A percentile compares a stretch with the other conserved stretches of the same genome.
These are phyloP conservation scores for Phaethon lepturus DNA, from an alignment of 2,113 vertebrate species.

Conservation along the genomic window DNA sequence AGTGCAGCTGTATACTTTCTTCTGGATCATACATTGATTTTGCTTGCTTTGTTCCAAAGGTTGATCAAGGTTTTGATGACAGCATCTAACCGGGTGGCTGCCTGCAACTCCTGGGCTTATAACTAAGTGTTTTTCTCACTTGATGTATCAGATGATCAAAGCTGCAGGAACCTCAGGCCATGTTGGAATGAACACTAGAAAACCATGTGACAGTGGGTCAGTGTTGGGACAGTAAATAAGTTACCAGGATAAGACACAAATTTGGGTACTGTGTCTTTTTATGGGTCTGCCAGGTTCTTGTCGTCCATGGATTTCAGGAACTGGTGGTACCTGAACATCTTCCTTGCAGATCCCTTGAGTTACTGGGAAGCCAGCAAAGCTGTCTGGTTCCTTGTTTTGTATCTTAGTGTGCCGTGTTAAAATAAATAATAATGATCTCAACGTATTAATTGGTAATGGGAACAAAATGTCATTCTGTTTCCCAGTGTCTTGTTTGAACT, in stretches of 20 bases:
- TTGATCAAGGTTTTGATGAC: background rate
- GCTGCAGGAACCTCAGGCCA: background rate
- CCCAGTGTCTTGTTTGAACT: background rate
- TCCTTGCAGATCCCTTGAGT: rapidly evolving
- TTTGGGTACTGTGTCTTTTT: background rate
- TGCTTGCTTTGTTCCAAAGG: background rate
- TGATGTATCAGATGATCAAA: background rate
- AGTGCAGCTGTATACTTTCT: background rate
- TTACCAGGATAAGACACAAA: background rate
- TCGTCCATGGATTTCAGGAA: background rate
- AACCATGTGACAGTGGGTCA: background rate
- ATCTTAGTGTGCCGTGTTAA: background rate
- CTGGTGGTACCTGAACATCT: background rate
- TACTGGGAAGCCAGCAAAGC: background rate
- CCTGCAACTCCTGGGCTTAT: background rate
- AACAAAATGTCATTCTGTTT: background rate
- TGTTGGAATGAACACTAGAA: background rate
- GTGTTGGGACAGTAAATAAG: background rate
- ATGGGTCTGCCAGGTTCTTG: background rate
- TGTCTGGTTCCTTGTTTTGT: background rate
- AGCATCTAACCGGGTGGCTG: background rate
- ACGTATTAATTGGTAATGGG: background rate
- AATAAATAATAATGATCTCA: background rate
- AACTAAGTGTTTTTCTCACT: background rate
- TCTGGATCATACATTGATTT: background rate